phyloP scores from a whole-genome alignment of 2,888 invertebrate species.

The Trachelus troglodyta region DNA sequence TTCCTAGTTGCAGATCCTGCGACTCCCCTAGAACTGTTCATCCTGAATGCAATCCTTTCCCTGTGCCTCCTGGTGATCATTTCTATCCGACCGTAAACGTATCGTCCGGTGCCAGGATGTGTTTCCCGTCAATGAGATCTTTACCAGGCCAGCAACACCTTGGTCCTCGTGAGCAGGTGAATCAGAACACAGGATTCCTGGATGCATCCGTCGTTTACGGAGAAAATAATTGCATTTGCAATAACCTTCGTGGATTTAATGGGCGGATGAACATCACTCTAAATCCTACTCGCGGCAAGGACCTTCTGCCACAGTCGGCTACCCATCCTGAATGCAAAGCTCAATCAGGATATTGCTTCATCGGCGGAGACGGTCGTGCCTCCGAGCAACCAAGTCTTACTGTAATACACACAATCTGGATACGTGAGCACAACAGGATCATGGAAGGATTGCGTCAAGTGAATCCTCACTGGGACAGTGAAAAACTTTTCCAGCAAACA shows the following conservation, averaged over 20 bases:
- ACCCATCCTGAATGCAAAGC: conserved; percentile 90
- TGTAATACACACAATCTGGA: conserved; percentile 87
- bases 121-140: conserved; percentile 95
- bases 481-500: conserved; percentile 84
- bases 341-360: conserved; percentile 86
- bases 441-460: conserved; percentile 81
- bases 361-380: conserved; percentile 90
- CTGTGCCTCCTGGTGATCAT: conserved; percentile 88
- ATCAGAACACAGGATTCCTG: conserved; percentile 92
- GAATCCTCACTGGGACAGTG: conserved; percentile 92
- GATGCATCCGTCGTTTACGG: conserved; percentile 92
- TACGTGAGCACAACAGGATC: conserved; percentile 90
- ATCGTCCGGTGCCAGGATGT: conserved; percentile 84
- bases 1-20: conserved; percentile 90
- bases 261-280: conserved; percentile 86
- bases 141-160: conserved; percentile 90
- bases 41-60: conserved; percentile 94
- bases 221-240: conserved; percentile 84
- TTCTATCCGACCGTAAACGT: conserved; percentile 89
- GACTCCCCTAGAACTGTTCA: conserved; percentile 89
- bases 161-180: conserved; percentile 91
- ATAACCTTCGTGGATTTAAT: conserved; percentile 80
- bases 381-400: conserved; percentile 93
- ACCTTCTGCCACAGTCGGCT: conserved; percentile 82
- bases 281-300: conserved; percentile 80